Evolutionary conservation across 1,140 invertebrate species (phyloP), one percentile per base, ranked within the genome.

Genomic region (Diabrotica virgifera): DNA sequence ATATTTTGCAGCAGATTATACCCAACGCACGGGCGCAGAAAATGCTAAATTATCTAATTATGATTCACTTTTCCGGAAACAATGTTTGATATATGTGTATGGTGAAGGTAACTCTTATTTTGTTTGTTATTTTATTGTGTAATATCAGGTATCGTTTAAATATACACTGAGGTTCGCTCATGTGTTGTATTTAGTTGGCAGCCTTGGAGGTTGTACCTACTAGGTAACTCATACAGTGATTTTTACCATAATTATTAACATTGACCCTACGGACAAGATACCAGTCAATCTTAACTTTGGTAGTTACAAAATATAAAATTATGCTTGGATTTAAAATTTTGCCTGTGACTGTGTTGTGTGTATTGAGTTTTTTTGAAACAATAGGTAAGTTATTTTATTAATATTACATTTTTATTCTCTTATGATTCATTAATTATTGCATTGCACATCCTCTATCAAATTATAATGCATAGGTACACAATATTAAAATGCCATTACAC

Each of bases 191-290:
- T 46, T 6, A 3, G 40, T 46, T 46, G 40, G 8, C n/a, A 46
- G 40, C 40, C 40, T 46, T 46, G 40, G 40, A 46, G n/a, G 40
- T 46, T 46, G 40, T 46, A 46, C n/a, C n/a, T n/a, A n/a, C 40
- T 46, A 46, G 40, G 40, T 46, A 46, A 1, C 40, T 10, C 8
- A n/a, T 46, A 10, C 2, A 46, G 40, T 46, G 40, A 24, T 46
- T 46, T 46, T 46, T 46, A 46, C 40, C 40, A n/a, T 46, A 46
- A 10, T 46, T 46, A 10, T 46, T 10, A n/a, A 10, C 40, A 46
- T 24, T 24, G n/a, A 46, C 40, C 40, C 40, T 46, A 46, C n/a
- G 8, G n/a, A 46, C 8, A 46, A 10, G 40, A 46, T 46, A n/a
- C n/a, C 8, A 46, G 40, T 46, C 8, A n/a, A 6, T 46, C 8